Conservation (phyloP, 2,113 vertebrate species). For the Jaculus jaculus region DNA sequence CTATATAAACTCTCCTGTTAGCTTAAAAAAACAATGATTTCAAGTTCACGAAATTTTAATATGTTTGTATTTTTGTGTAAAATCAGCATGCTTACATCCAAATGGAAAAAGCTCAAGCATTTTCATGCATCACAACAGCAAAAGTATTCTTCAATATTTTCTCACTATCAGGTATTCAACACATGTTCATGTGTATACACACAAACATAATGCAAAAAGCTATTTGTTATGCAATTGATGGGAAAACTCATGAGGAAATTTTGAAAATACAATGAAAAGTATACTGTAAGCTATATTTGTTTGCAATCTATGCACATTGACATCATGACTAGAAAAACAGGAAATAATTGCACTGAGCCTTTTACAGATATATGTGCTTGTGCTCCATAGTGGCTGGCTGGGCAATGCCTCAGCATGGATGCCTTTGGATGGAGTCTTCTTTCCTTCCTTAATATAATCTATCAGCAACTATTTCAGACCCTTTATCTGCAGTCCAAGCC, state of each 20-base stretch:
- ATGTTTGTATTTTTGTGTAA: conserved; percentile 14
- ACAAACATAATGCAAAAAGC: not conserved
- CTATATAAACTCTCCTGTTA: not conserved
- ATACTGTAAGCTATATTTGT: conserved; percentile 41
- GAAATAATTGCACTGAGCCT: conserved; percentile 26
- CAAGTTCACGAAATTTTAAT: conserved; percentile 40
- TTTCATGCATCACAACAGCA: not conserved
- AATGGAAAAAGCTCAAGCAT: conserved; percentile 20
- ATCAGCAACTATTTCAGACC: conserved; percentile 32
- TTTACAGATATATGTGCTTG: not conserved
- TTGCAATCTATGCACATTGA: conserved; percentile 36
- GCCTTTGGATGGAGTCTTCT: conserved; percentile 18
- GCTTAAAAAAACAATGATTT: conserved; percentile 15
- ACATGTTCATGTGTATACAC: not conserved
- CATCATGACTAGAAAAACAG: conserved; percentile 50
- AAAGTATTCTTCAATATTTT: conserved; percentile 19
- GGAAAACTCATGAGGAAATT: conserved; percentile 16
- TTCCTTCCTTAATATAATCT: conserved; percentile 1
- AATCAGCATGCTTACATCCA: not conserved
- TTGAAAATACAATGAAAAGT: conserved; percentile 48
- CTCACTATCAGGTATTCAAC: not conserved
- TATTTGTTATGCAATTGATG: conserved; percentile 19
- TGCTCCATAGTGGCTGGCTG: not conserved
- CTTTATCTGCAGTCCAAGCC: conserved; percentile 42
- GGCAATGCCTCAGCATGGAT: not conserved